Percentiles rank a stretch among this genome's conserved stretches.
Evolutionary conservation across 2,888 invertebrate species (phyloP).

Genomic region (Acrobasis suavella): DNA sequence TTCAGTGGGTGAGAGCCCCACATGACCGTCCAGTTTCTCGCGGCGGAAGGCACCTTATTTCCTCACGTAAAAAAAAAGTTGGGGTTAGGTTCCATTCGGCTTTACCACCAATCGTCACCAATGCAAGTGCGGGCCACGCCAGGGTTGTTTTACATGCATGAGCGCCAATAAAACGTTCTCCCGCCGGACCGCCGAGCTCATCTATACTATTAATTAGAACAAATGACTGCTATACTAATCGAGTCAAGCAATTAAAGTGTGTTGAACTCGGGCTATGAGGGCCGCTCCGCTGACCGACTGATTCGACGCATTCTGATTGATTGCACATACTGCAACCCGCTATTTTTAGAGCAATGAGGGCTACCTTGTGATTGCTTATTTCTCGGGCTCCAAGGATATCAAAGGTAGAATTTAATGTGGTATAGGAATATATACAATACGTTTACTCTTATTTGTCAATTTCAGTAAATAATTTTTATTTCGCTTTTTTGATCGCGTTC

Average conservation of each 20-base stretch:
- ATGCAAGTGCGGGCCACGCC: too few relatives aligned
- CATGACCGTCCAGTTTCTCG: too few relatives aligned
- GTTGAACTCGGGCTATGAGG: neutral
- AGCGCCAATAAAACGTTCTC: neutral
- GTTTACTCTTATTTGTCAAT: too few relatives aligned
- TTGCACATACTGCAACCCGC: neutral
- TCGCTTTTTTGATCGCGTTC: too few relatives aligned
- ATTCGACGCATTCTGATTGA: neutral
- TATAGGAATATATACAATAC: too few relatives aligned
- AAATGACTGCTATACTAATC: slow-evolving; percentile 2
- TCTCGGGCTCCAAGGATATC: slow-evolving; percentile 2
- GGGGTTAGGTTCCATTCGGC: too few relatives aligned
- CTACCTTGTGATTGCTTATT: neutral
- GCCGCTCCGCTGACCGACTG: slow-evolving; percentile 1
- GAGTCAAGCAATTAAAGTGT: slow-evolving; percentile 10
- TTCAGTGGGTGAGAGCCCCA: too few relatives aligned
- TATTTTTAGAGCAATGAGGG: neutral
- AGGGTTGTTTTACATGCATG: too few relatives aligned
- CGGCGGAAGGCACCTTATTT: too few relatives aligned
- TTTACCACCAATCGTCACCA: too few relatives aligned
- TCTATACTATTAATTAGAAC: neutral
- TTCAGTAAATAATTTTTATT: too few relatives aligned
- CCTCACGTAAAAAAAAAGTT: too few relatives aligned
- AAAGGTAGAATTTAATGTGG: neutral
- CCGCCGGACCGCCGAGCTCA: neutral